Base-by-base conservation (phyloP, 1,140 invertebrate genomes). In the Drosophila navojoa region DNA sequence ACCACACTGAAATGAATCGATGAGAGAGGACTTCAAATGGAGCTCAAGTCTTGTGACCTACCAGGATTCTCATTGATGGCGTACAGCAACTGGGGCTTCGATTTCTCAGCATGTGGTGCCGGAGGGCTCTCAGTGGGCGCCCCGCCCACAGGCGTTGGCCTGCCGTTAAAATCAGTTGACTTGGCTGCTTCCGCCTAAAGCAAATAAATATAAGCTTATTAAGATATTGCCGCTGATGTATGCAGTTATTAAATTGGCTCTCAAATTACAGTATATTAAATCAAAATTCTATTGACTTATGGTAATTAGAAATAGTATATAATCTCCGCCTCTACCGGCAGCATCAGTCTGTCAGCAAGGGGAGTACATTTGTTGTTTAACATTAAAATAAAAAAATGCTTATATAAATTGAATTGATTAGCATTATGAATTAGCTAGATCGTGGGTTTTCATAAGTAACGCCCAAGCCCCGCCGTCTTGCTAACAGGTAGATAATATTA, bases 1-100 rank as follows among this genome's bases (percentile, higher is more conserved):
- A 97, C 96, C 96, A 97, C 9, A 57, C 71, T 73, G 40, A 15
- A 72, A 72, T 1, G 7, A 19, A 49, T 47, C 2, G 9, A 9
- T 45, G 1, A 45, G n/a, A 15, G 9, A 16, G 16, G n/a, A 13
- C 4, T 44, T 1, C 1, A 44, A 15, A n/a, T 19, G 5, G 42
- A 6, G 7, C 9, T 25, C 16, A 7, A 9, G 10, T 6, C 42
- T 7, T 5, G 16, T 45, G 2, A 25, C 13, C 47, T 57, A 73
- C 71, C 71, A n/a, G 97, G 97, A 29, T 94, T 92, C 80, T 98
- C 97, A 54, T 97, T 96, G 22, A 98, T 96, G 19, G 94, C 95
- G 89, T 97, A 98, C 0, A 92, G 67, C 40, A 92, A 58, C 38
- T 92, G 61, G 0, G 91, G 84, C 35, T 89, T 89, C 2, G 60